phyloP scores from a whole-genome alignment of 2,888 invertebrate species.

The Scelioninae gen. 1 region DNA sequence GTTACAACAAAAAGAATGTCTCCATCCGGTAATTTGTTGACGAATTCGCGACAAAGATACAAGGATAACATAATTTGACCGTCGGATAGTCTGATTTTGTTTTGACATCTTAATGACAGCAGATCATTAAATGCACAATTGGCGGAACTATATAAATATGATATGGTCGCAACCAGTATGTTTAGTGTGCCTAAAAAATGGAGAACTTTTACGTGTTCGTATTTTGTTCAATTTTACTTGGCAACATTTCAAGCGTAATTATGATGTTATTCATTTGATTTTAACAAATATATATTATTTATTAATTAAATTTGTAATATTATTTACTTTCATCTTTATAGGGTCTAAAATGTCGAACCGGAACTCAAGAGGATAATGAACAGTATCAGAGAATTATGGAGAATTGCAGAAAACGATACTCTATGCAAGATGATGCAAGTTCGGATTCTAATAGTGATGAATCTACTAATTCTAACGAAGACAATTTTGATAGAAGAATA shows the following conservation, averaged over 20 bases:
- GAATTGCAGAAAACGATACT: slow-evolving; percentile 85
- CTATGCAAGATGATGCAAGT: slow-evolving; percentile 64
- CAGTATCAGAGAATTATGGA: slow-evolving; percentile 86
- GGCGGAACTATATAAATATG: slow-evolving; percentile 37
- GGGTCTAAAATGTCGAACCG: slow-evolving; percentile 87
- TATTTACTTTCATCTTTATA: slow-evolving; percentile 73
- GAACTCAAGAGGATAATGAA: slow-evolving; percentile 86
- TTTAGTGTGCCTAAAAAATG: slow-evolving; percentile 29
- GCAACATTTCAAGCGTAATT: slow-evolving; percentile 46
- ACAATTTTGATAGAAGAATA: slow-evolving; percentile 77
- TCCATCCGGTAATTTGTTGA: slow-evolving; percentile 58
- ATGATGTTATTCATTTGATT: neutral
- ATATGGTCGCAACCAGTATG: neutral
- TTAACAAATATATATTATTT: neutral
- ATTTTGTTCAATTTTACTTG: slow-evolving; percentile 38
- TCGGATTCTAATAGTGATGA: slow-evolving; percentile 72
- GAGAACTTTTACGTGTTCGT: slow-evolving; percentile 37
- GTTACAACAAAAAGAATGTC: slow-evolving; percentile 19
- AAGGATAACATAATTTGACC: slow-evolving; percentile 41
- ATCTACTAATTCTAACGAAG: slow-evolving; percentile 75
- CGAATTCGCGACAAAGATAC: slow-evolving; percentile 28
- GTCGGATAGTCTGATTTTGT: slow-evolving; percentile 19
- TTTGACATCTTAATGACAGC: slow-evolving; percentile 58
- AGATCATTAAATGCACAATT: slow-evolving; percentile 16
- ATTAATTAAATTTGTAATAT: neutral